Percentiles rank a stretch among this genome's conserved stretches.
Conservation (phyloP, 2,797 vertebrate genomes). For the Capromys pilorides region DNA sequence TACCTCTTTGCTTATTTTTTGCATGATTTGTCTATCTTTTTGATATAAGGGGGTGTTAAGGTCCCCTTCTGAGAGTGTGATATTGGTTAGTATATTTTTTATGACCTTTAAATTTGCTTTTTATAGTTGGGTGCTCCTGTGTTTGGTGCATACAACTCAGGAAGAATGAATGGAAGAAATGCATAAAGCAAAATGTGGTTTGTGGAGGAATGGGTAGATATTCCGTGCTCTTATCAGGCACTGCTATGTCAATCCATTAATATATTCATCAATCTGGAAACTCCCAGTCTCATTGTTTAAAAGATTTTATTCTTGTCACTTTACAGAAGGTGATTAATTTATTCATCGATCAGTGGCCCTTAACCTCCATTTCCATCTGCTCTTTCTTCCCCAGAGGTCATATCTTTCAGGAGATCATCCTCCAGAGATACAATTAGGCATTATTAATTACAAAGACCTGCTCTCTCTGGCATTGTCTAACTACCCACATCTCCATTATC, state of each 20-base stretch:
- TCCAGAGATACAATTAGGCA: background rate
- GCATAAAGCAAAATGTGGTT: background rate
- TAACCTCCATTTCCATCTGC: background rate
- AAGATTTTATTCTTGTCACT: background rate
- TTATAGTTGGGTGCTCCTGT: too few species aligned
- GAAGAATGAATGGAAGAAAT: background rate
- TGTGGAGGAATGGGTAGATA: background rate
- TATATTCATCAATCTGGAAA: background rate
- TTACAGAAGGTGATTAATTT: background rate
- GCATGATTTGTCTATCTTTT: too few species aligned
- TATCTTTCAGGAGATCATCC: background rate
- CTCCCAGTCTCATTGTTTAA: background rate
- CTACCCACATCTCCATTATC: background rate
- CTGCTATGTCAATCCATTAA: background rate
- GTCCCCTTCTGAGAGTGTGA: too few species aligned
- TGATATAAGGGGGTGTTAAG: too few species aligned
- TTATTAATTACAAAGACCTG: background rate
- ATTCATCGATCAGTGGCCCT: background rate
- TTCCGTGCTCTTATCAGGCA: background rate
- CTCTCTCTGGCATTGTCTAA: background rate
- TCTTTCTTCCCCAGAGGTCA: background rate
- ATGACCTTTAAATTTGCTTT: too few species aligned
- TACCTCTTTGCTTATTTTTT: too few species aligned
- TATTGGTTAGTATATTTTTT: too few species aligned
- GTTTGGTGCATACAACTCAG: background rate